A percentile compares a stretch with the other conserved stretches of the same genome.
These are phyloP conservation scores for Pimpla rufipes DNA, from an alignment of 2,888 invertebrate genomes.

Conservation along the genomic window DNA sequence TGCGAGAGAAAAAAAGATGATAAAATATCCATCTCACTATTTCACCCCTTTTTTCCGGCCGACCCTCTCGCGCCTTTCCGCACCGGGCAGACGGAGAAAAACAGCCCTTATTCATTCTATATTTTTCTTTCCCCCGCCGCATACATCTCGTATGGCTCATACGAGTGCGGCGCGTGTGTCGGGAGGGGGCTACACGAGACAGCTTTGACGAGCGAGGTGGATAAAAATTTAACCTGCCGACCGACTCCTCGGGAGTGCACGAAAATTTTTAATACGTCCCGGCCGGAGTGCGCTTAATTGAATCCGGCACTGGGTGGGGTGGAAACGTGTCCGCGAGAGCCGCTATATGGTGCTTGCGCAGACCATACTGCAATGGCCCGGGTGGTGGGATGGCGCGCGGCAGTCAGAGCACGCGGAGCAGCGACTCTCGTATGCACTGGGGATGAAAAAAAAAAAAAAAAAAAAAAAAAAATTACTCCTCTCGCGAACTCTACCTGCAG, in stretches of 20 bases:
- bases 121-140: constrained; percentile 21
- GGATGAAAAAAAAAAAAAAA: constrained; percentile 56
- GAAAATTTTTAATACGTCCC: constrained; percentile 55
- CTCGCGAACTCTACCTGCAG: constrained; percentile 26
- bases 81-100: neutral
- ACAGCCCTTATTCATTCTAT: neutral
- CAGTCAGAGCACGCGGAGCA: constrained; percentile 33
- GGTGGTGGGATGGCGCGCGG: neutral
- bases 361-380: constrained; percentile 11
- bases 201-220: constrained; percentile 61
- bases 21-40: constrained; percentile 22
- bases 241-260: constrained; percentile 55
- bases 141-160: constrained; percentile 14
- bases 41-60: neutral
- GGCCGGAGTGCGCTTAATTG: constrained; percentile 59
- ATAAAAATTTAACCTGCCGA: constrained; percentile 64
- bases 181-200: constrained; percentile 20
- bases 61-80: constrained; percentile 4
- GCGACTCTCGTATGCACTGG: constrained; percentile 32
- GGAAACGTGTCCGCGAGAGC: constrained; percentile 38
- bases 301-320: constrained; percentile 54
- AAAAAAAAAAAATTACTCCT: constrained; percentile 52
- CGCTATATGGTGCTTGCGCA: neutral
- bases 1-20: neutral
- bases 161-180: constrained; percentile 5